A percentile compares a stretch with the other conserved stretches of the same genome.
Evolutionary conservation across 2,888 invertebrate species (phyloP).

Genomic region (Tetranychus truncatus): DNA sequence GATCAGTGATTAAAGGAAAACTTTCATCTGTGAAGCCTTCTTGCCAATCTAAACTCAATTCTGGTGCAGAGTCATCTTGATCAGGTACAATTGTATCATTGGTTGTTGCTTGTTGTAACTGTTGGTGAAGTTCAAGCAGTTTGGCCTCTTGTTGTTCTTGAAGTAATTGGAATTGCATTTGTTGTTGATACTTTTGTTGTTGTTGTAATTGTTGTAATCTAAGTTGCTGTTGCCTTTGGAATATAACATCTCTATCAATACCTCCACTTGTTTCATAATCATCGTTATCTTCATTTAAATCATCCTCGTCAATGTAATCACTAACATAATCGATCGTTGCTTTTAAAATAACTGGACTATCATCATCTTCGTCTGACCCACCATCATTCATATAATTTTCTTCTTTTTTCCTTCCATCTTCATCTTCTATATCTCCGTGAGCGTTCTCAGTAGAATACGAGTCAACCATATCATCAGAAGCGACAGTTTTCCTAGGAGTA

Average conservation of each 20-base stretch:
- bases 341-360: not conserved
- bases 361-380: not conserved
- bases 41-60: slow-evolving; percentile 3
- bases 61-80: not conserved
- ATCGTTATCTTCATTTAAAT: slow-evolving; percentile 7
- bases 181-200: slow-evolving; percentile 9
- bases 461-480: not conserved
- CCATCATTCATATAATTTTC: not conserved
- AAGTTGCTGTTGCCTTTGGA: slow-evolving; percentile 13
- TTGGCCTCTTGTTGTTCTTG: slow-evolving; percentile 11
- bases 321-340: not conserved
- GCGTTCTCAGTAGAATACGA: not conserved
- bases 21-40: slow-evolving; percentile 11
- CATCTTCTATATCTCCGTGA: not conserved
- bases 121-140: slow-evolving; percentile 7
- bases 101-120: not conserved
- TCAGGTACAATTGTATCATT: not conserved
- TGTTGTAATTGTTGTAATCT: slow-evolving; percentile 4
- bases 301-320: slow-evolving; percentile 8
- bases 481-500: not conserved
- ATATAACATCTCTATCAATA: slow-evolving; percentile 8
- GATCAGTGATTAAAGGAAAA: not conserved
- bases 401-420: not conserved
- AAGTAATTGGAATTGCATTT: not conserved
- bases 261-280: slow-evolving; percentile 1